phyloP scores from a whole-genome alignment of 2,888 invertebrate genomes.

The Tenthredo mesomela region DNA sequence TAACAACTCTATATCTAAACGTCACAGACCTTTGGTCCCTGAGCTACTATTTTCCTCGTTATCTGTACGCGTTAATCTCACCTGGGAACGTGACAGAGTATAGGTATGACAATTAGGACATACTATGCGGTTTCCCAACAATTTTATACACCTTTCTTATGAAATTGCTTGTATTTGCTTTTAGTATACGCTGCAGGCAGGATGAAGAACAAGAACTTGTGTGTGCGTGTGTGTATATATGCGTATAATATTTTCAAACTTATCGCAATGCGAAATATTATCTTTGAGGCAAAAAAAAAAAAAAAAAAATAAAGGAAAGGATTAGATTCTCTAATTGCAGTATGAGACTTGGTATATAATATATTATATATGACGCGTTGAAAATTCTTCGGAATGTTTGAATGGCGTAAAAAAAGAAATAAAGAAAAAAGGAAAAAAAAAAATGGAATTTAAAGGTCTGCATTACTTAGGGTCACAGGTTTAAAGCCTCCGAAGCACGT shows the following conservation, averaged over 20 bases:
- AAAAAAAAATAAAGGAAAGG: not conserved
- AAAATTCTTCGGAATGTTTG: constrained; percentile 25
- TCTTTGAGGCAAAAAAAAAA: not conserved
- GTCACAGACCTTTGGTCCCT: not conserved
- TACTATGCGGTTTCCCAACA: not conserved
- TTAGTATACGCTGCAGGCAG: no score
- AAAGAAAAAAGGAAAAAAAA: not conserved
- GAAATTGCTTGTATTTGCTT: not conserved
- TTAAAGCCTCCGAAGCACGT: constrained; percentile 42
- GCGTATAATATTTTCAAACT: not conserved
- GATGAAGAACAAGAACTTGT: no score
- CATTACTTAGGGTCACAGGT: constrained; percentile 48
- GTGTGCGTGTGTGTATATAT: no score
- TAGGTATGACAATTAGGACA: not conserved
- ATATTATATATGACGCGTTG: not conserved
- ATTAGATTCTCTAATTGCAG: not conserved
- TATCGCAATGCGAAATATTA: not conserved
- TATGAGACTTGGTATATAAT: not conserved
- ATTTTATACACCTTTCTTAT: not conserved
- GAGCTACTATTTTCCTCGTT: constrained; percentile 4
- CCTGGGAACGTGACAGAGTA: not conserved
- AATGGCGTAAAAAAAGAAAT: not conserved
- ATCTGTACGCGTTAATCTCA: not conserved
- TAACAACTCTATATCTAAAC: not conserved
- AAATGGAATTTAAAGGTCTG: constrained; percentile 48